Evolutionary conservation across 64 coral and sea anemone species (phyloP).

Genomic region (Astreopora myriophthalma): DNA sequence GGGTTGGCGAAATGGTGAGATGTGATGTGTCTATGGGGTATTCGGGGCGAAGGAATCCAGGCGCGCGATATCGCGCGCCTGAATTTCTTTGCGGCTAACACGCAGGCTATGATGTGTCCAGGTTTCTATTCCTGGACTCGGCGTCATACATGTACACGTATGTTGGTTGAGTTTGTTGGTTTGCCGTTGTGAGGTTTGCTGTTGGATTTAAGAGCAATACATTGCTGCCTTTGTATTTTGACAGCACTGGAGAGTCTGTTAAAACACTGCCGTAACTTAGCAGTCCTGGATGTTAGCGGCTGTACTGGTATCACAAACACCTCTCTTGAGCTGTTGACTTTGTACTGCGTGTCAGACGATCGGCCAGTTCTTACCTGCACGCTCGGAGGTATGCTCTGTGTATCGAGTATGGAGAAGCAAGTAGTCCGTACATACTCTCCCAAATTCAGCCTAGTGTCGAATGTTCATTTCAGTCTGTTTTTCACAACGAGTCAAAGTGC

Average conservation of each 20-base stretch:
- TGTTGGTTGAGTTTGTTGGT: too few relatives aligned
- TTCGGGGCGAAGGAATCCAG: too few relatives aligned
- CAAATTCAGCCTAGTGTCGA: too few relatives aligned
- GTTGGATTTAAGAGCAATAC: neutral
- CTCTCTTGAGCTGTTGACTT: neutral
- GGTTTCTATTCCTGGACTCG: too few relatives aligned
- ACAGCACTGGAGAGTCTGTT: slow-evolving; percentile 41
- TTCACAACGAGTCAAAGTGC: too few relatives aligned
- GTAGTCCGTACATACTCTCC: too few relatives aligned
- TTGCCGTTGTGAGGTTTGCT: neutral
- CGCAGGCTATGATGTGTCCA: too few relatives aligned
- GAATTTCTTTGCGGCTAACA: too few relatives aligned
- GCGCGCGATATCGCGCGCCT: too few relatives aligned
- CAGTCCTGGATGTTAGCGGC: slow-evolving; percentile 44
- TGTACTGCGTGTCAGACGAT: slow-evolving; percentile 12
- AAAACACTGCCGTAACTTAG: neutral
- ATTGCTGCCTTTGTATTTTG: neutral
- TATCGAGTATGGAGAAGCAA: neutral
- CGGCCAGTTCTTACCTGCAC: slow-evolving; percentile 38
- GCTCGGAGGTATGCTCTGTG: slow-evolving; percentile 45
- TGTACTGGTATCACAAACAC: slow-evolving; percentile 35
- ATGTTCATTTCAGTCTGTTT: too few relatives aligned
- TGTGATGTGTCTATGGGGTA: too few relatives aligned
- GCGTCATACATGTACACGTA: too few relatives aligned
- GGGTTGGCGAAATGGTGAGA: neutral